Conservation (phyloP, 2,797 vertebrate species). For the Molothrus ater region DNA sequence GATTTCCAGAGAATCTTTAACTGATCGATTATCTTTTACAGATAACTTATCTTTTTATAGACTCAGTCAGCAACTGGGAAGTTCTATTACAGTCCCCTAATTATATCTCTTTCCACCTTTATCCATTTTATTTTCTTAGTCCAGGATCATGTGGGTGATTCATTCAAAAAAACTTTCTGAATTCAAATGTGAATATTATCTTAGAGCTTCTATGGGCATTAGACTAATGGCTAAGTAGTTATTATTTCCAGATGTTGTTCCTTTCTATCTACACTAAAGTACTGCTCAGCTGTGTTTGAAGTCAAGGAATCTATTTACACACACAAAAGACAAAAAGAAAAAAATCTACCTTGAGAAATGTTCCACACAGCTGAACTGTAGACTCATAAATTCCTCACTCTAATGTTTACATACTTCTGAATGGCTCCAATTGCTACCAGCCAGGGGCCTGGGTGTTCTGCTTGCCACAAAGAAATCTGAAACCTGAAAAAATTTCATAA, state of each 20-base stretch:
- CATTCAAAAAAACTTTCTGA: background rate
- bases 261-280: slow-evolving; percentile 10
- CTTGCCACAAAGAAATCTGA: slow-evolving; percentile 68
- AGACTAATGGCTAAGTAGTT: background rate
- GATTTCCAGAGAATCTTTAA: background rate
- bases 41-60: background rate
- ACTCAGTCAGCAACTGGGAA: background rate
- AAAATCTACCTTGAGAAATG: background rate
- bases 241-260: slow-evolving; percentile 34
- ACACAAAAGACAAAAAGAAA: background rate
- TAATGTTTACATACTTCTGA: slow-evolving; percentile 66
- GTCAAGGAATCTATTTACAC: slow-evolving; percentile 11
- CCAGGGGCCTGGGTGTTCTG: slow-evolving; percentile 34
- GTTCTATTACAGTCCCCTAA: background rate
- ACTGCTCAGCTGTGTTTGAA: slow-evolving; percentile 34
- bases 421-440: slow-evolving; percentile 57
- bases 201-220: background rate
- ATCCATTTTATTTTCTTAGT: background rate
- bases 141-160: background rate
- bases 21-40: background rate
- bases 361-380: slow-evolving; percentile 12
- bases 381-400: slow-evolving; percentile 65
- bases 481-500: slow-evolving; percentile 70
- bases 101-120: background rate
- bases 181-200: background rate